Conservation (phyloP, 2,113 vertebrate species). For the Laticauda colubrina region DNA sequence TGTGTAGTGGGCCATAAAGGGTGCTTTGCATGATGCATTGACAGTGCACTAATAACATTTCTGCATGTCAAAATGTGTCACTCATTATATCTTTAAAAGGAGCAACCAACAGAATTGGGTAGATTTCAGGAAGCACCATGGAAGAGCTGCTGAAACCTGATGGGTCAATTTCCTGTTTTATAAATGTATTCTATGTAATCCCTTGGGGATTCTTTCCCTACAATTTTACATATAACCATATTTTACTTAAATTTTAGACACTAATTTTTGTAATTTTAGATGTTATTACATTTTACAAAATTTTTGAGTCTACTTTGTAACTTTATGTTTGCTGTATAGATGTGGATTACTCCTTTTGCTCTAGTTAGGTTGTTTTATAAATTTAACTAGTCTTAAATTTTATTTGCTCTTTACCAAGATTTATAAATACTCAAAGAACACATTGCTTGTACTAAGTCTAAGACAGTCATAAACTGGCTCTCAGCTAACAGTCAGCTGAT, state of each 20-base stretch:
- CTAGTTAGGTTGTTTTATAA: not conserved
- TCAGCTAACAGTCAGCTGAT: not conserved
- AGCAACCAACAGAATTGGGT: not conserved
- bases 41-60: not conserved
- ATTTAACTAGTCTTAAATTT: not conserved
- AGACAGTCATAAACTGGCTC: not conserved
- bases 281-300: not conserved
- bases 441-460: not conserved
- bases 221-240: not conserved
- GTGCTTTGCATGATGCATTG: not conserved
- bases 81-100: not conserved
- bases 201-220: not conserved
- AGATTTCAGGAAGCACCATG: not conserved
- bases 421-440: not conserved
- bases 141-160: not conserved
- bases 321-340: not conserved
- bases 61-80: not conserved
- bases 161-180: not conserved
- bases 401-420: not conserved
- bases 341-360: not conserved
- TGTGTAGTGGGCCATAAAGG: not conserved
- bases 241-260: not conserved
- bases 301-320: not conserved
- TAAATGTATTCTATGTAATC: not conserved
- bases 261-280: not conserved